Base-by-base conservation (phyloP, 2,888 invertebrate species). In the Drosophila koepferae region DNA sequence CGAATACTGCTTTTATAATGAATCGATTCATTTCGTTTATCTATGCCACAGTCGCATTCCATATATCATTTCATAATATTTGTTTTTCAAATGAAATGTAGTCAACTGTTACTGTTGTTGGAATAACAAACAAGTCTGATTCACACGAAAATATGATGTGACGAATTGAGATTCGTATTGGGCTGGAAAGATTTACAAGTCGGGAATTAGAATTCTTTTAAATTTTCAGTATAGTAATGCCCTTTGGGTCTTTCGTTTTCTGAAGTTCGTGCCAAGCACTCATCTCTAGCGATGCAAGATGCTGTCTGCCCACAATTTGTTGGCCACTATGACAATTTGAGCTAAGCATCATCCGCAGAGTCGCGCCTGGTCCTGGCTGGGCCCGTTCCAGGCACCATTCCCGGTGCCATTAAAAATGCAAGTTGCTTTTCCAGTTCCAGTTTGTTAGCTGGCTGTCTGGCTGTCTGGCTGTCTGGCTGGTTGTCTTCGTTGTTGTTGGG, bases 361-460 rank as follows among this genome's bases (percentile, higher is more conserved):
- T 54, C 56, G n/a, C 59, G 40, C 43, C 44, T 28, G 20, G 70
- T 59, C 40, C 56, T 65, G 23, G 41, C 56, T 65, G 23, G 41
- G 38, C 28, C 34, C 23, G 63, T 43, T 61, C 49, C 43, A 48
- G 62, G 51, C 54, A 48, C 59, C 76, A 65, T 75, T 72, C 51
- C 56, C 63, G 73, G 51, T 80, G 81, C 77, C 89, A 90, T 87
- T 89, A 87, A 87, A 87, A 87, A 87, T 87, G 90, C 90, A 87
- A 87, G 87, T 87, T 80, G 89, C 88, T 62, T 78, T 77, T 74
- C 80, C 80, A 87, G 85, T 84, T 72, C 63, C 51, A 63, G 51
- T 63, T 59, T 38, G 20, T 54, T 41, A 58, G 55, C 61, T 46
- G 48, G 56, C 58, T 48, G 54, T 51, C 61, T 46, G 48, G 56